Evolutionary conservation across 2,113 vertebrate genomes (phyloP), one percentile per base, ranked within the genome.

Genomic region (Sus scrofa): DNA sequence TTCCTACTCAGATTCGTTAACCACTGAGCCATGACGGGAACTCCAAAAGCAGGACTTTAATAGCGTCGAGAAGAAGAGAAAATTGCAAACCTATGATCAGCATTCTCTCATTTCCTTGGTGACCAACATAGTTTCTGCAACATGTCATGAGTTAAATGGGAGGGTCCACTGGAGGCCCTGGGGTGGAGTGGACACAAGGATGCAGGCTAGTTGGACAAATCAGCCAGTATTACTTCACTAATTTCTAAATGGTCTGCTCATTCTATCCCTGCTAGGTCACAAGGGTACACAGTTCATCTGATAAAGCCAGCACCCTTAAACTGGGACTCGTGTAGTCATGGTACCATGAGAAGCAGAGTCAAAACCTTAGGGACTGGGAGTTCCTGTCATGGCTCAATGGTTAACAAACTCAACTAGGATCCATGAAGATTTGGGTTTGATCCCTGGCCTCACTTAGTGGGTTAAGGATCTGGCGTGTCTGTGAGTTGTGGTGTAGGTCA

Each of bases 81-180:
- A 89, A 84, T 0, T 39, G 50, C 81, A 94, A 90, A 82, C 30
- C 34, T 58, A 22, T 27, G 44, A 44, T 8, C 44, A 44, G 52
- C 44, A 27, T 52, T 71, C 81, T 77, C 77, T 74, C 78, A 73
- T 92, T 86, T 85, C 39, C 63, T 95, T 71, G 50, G 39, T 68
- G 65, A 77, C 44, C 60, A 93, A 54, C 19, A 65, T 22, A 83
- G 70, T 79, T 73, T 68, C 85, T 79, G 27, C 1, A 22, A 78
- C 34, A 9, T 22, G 73, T 50, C 62, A 32, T 0, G 2, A 39
- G 24, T n/a, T 86, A 91, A 73, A 63, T 15, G n/a, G 44, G 32
- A 77, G 13, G 26, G 26, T 34, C 24, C 74, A 26, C 22, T 44
- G 39, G 67, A 93, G 74, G 32, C 22, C 30, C 30, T 9, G 16